Evolutionary conservation across 2,113 vertebrate genomes (phyloP).

Genomic region (Raphicerus campestris): DNA sequence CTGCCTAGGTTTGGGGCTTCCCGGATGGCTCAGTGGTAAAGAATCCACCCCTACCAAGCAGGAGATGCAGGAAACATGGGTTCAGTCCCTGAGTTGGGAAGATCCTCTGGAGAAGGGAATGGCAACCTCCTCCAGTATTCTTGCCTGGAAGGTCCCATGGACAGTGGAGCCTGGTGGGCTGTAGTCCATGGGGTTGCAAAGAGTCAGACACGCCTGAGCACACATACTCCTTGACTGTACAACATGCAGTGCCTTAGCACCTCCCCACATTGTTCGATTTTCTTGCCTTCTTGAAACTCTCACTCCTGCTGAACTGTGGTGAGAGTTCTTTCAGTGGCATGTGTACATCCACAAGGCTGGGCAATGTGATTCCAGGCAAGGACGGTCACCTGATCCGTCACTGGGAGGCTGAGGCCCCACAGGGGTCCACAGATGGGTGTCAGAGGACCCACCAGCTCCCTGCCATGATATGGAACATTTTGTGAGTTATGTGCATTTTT

Average conservation of each 20-base stretch:
- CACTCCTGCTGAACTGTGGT: not conserved
- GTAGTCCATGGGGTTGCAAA: fast-evolving
- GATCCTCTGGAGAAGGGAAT: not conserved
- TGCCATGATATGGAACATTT: not conserved
- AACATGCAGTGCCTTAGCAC: fast-evolving
- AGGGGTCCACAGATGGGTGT: not conserved
- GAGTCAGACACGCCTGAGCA: not conserved
- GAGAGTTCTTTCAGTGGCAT: not conserved
- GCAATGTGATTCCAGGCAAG: not conserved
- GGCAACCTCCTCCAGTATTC: not conserved
- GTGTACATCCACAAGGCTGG: fast-evolving
- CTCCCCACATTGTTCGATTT: not conserved
- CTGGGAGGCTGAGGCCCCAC: not conserved
- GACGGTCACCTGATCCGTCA: not conserved
- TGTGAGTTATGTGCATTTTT: not conserved
- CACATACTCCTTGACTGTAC: not conserved
- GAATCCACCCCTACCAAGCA: not conserved
- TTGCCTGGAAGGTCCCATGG: not conserved
- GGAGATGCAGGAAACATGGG: not conserved
- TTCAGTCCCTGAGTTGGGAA: not conserved
- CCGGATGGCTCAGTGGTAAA: not conserved
- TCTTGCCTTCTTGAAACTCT: not conserved
- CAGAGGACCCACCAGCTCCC: not conserved
- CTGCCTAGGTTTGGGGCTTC: not conserved
- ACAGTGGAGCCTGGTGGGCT: not conserved